A percentile compares a stretch with the other conserved stretches of the same genome.
Conservation (phyloP, 2,113 vertebrate species). For the Cryptoleucopteryx plumbea region DNA sequence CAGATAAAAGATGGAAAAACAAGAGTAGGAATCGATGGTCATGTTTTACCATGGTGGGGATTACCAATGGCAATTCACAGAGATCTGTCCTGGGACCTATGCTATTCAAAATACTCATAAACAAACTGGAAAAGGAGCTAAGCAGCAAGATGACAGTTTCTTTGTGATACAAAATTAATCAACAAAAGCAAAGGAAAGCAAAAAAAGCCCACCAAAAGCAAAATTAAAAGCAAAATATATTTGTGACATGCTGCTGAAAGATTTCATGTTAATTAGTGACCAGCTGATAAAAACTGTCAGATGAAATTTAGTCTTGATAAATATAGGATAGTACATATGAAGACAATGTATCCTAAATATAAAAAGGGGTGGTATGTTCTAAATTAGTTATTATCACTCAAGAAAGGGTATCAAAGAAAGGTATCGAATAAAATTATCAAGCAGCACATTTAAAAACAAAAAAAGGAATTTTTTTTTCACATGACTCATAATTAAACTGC, state of each 20-base stretch:
- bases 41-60: background rate
- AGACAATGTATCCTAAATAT: background rate
- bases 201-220: background rate
- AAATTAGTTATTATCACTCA: background rate
- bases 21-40: background rate
- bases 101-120: background rate
- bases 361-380: background rate
- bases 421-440: background rate
- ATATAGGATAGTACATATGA: background rate
- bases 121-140: background rate
- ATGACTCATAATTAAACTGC: background rate
- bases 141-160: background rate
- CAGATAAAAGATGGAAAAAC: background rate
- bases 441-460: background rate
- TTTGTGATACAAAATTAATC: background rate
- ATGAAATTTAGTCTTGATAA: background rate
- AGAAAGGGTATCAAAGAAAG: background rate
- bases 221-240: background rate
- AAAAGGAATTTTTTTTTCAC: background rate
- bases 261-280: background rate
- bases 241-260: background rate
- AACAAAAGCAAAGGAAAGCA: background rate
- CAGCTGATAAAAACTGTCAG: background rate
- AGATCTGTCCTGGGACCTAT: background rate
- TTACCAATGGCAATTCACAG: background rate